Evolutionary conservation across 2,888 invertebrate genomes (phyloP).

Genomic region (Plagodis pulveraria): DNA sequence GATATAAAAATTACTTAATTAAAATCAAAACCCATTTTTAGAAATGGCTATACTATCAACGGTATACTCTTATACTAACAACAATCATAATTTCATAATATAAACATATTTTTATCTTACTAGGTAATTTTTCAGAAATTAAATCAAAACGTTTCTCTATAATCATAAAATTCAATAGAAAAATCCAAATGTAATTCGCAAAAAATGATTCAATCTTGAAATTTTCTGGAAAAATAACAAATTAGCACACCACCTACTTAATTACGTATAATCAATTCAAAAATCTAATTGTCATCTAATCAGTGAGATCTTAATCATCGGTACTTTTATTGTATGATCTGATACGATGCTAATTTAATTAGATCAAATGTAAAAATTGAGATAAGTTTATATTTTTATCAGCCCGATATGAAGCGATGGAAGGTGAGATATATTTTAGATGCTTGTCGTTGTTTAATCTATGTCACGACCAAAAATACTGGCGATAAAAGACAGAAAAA

Average conservation of each 20-base stretch:
- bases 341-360: constrained; percentile 55
- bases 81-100: too few relatives aligned
- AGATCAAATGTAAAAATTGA: constrained; percentile 49
- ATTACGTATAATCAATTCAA: constrained; percentile 34
- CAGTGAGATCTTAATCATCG: constrained; percentile 40
- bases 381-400: constrained; percentile 34
- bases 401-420: constrained; percentile 27
- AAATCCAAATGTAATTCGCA: constrained; percentile 7
- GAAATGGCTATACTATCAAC: too few relatives aligned
- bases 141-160: too few relatives aligned
- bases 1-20: too few relatives aligned
- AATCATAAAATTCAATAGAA: not conserved
- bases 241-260: constrained; percentile 27
- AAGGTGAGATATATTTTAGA: constrained; percentile 23
- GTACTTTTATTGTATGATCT: constrained; percentile 48
- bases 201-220: constrained; percentile 16
- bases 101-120: too few relatives aligned
- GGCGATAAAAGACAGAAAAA: not conserved
- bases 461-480: constrained; percentile 10
- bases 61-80: too few relatives aligned
- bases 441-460: constrained; percentile 20
- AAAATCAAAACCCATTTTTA: too few relatives aligned
- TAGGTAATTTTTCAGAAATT: too few relatives aligned
- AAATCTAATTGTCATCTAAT: constrained; percentile 49
- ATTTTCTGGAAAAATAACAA: constrained; percentile 26